Conservation (phyloP, 1,140 invertebrate genomes). For the Bombus sylvicola region DNA sequence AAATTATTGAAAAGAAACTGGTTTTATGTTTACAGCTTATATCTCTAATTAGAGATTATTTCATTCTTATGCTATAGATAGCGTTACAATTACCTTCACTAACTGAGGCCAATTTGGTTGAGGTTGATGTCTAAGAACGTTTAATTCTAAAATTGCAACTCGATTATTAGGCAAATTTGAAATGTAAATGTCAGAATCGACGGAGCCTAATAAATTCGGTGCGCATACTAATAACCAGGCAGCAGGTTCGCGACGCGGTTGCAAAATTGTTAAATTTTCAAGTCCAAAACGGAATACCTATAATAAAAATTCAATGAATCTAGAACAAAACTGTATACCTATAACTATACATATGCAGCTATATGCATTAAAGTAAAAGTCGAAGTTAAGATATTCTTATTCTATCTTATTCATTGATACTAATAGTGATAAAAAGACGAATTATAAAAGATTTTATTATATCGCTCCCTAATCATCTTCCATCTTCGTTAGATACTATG, state of each 20-base stretch:
- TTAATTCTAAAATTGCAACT: conserved; percentile 87
- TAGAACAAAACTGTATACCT: not conserved
- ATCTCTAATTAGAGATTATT: too few relatives aligned
- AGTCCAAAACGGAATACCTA: conserved; percentile 85
- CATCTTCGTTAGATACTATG: too few relatives aligned
- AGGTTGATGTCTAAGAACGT: conserved; percentile 88
- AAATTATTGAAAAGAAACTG: too few relatives aligned
- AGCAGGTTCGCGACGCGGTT: conserved; percentile 81
- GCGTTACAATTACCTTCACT: conserved; percentile 84
- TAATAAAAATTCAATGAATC: not conserved
- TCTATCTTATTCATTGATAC: too few relatives aligned
- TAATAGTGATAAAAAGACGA: too few relatives aligned
- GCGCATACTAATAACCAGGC: conserved; percentile 87
- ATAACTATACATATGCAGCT: too few relatives aligned
- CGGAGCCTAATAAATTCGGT: conserved; percentile 84
- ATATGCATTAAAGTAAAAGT: too few relatives aligned
- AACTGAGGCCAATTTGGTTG: conserved; percentile 89
- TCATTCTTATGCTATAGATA: not conserved
- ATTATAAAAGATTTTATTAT: too few relatives aligned
- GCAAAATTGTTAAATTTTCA: conserved; percentile 83
- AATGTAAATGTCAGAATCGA: conserved; percentile 39
- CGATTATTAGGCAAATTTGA: conserved; percentile 81
- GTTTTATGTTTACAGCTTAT: too few relatives aligned
- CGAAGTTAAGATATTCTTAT: too few relatives aligned
- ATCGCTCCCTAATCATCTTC: too few relatives aligned